Conservation (phyloP, 1,140 invertebrate genomes). For the Olivierus martensii region DNA sequence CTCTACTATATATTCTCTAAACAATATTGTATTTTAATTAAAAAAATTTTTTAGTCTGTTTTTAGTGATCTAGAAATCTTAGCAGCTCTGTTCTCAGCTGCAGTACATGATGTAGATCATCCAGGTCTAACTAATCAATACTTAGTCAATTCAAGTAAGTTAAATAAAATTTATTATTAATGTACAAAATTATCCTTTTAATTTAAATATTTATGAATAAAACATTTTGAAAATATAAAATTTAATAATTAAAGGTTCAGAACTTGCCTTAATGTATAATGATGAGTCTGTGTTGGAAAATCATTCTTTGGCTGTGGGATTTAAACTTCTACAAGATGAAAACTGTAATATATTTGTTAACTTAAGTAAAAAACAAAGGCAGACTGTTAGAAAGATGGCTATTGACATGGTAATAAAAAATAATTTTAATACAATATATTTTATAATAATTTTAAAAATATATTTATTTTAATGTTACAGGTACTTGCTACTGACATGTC, state of each 20-base stretch:
- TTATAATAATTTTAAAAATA: too few relatives aligned
- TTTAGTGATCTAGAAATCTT: constrained; percentile 89
- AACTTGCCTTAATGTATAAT: constrained; percentile 87
- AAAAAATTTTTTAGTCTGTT: constrained; percentile 67
- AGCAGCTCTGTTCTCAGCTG: constrained; percentile 77
- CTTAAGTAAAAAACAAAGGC: constrained; percentile 88
- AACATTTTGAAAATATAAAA: neutral
- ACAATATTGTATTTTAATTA: too few relatives aligned
- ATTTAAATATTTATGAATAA: neutral
- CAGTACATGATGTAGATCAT: constrained; percentile 92
- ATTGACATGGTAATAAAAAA: constrained; percentile 97
- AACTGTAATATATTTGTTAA: constrained; percentile 82
- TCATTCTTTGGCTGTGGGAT: constrained; percentile 85
- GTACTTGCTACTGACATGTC: constrained; percentile 96
- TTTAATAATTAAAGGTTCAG: constrained; percentile 37
- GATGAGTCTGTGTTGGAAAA: constrained; percentile 89
- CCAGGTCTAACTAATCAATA: constrained; percentile 98
- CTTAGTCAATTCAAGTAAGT: constrained; percentile 70
- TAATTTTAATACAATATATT: too few relatives aligned
- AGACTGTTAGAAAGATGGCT: constrained; percentile 93
- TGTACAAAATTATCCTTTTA: too few relatives aligned
- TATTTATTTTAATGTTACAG: neutral
- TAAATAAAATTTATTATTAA: too few relatives aligned
- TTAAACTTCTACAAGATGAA: constrained; percentile 70
- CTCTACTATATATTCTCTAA: too few relatives aligned